Base-by-base conservation (phyloP, 2,797 vertebrate species). In the Dromococcyx pavoninus region DNA sequence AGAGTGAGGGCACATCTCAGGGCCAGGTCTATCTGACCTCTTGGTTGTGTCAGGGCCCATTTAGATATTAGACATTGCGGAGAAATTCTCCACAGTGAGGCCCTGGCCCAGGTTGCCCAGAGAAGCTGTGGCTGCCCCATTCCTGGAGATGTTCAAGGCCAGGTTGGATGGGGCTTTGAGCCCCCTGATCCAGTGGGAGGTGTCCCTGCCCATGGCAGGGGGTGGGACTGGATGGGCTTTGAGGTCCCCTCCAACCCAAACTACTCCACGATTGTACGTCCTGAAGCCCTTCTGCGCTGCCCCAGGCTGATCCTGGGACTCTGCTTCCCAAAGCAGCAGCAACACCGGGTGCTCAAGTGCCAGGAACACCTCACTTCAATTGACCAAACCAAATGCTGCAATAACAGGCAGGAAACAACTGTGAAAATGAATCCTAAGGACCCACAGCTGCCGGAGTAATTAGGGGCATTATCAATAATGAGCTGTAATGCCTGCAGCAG, bases 401-500 rank as follows among this genome's bases (percentile, higher is more conserved):
- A 69, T 51, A 86, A 89, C 44, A 84, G 89, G 86, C 83, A 81
- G 88, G 72, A 94, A 86, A 54, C 73, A 90, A 84, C 80, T 10
- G 75, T 77, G 74, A 30, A 81, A 93, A 95, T 82, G 62, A 93
- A 90, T 87, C 86, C 91, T 64, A 56, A 78, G 64, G 66, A 69
- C 23, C n/a, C 66, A 27, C 0, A 11, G 67, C 92, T 86, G 80
- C 86, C 60, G 60, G 27, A 56, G 35, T 90, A 91, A 95, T 95
- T 93, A 91, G 83, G 62, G 67, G 80, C 58, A 89, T 91, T 88
- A 90, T 62, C 89, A 61, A 35, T 88, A 96, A 94, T 43, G 91
- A 94, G 89, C 43, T 88, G 89, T 62, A 93, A 95, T 89, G 76
- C 53, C 76, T 86, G 88, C 82, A 84, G 78, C 57, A 82, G 79